phyloP scores from a whole-genome alignment of 2,888 invertebrate species.

The Fragum sueziense region DNA sequence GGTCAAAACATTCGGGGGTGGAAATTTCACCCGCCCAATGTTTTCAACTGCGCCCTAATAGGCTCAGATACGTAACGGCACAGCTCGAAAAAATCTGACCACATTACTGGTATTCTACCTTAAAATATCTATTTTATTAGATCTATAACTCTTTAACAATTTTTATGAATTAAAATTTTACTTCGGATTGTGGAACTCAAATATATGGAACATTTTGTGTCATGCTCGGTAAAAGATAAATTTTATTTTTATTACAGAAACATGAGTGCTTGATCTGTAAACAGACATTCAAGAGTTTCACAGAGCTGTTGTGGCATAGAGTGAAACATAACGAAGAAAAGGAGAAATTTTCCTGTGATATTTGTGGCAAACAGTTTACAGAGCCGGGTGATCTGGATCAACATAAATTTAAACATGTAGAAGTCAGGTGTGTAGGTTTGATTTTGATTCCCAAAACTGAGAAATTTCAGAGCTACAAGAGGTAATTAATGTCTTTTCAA shows the following conservation, averaged over 20 bases:
- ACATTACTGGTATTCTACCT: background rate
- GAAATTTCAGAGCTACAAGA: slow-evolving; percentile 27
- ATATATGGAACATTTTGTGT: background rate
- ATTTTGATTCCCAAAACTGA: no score
- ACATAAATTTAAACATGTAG: slow-evolving; percentile 42
- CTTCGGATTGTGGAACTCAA: background rate
- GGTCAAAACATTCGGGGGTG: background rate
- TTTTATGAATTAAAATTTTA: background rate
- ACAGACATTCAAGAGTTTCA: slow-evolving; percentile 36
- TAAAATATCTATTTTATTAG: background rate
- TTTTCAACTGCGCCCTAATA: no score
- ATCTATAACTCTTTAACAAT: background rate
- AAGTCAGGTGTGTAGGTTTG: slow-evolving; percentile 38
- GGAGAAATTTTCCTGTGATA: slow-evolving; percentile 30
- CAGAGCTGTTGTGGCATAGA: slow-evolving; percentile 34
- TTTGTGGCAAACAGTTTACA: slow-evolving; percentile 27
- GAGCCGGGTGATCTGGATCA: slow-evolving; percentile 41
- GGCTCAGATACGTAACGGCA: no score
- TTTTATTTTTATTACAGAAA: slow-evolving; percentile 12
- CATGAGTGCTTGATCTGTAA: slow-evolving; percentile 44
- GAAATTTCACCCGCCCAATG: background rate
- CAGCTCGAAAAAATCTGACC: no score
- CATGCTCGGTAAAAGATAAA: no score
- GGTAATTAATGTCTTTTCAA: no score
- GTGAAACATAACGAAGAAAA: slow-evolving; percentile 44